A percentile compares a stretch with the other conserved stretches of the same genome.
Evolutionary conservation across 1,140 invertebrate genomes (phyloP).

Genomic region (Brachionus rubens): DNA sequence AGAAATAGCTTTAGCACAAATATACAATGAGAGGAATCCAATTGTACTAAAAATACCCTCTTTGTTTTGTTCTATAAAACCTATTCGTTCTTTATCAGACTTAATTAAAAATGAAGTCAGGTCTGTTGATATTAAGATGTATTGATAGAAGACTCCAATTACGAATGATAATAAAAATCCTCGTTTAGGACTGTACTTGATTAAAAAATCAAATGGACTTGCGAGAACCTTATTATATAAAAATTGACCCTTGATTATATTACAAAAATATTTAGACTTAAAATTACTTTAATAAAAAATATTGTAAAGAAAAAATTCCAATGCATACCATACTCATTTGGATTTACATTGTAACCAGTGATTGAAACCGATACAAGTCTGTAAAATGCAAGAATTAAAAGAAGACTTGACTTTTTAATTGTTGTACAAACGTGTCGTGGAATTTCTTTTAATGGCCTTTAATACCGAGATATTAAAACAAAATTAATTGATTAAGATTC

Average conservation of each 20-base stretch:
- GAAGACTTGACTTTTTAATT: neutral
- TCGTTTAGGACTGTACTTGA: neutral
- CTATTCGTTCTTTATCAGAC: neutral
- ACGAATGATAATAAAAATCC: neutral
- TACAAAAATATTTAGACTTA: neutral
- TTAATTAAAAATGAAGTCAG: neutral
- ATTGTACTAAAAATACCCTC: conserved; percentile 80
- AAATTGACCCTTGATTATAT: neutral
- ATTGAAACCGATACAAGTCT: conserved; percentile 63
- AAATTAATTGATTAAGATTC: too few relatives aligned
- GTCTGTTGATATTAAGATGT: conserved; percentile 14
- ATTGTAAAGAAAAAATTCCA: conserved; percentile 45
- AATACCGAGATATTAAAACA: too few relatives aligned
- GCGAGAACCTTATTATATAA: neutral
- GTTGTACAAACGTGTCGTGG: conserved; percentile 12
- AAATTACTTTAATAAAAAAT: conserved; percentile 51
- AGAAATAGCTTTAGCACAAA: conserved; percentile 59
- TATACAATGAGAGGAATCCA: conserved; percentile 78
- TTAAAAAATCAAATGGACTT: neutral
- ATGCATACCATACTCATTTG: conserved; percentile 24
- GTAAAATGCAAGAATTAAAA: conserved; percentile 67
- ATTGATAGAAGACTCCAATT: neutral
- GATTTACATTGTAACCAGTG: conserved; percentile 30
- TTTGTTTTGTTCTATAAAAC: conserved; percentile 71
- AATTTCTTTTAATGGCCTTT: neutral